A percentile compares a stretch with the other conserved stretches of the same genome.
phyloP scores from a whole-genome alignment of 2,113 vertebrate species.

The Vulpes vulpes region DNA sequence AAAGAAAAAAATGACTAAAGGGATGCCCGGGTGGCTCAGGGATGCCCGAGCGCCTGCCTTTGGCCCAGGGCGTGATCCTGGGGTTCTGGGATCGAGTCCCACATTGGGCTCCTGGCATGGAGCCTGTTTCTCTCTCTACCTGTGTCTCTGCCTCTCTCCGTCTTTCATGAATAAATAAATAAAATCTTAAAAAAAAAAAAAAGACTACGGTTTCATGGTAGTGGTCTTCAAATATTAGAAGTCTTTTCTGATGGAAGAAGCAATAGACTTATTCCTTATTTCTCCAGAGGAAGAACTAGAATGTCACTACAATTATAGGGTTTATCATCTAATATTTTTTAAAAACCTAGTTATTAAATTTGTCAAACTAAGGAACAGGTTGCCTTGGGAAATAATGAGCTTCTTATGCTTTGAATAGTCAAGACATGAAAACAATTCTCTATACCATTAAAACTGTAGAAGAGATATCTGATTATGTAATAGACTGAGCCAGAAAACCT shows the following conservation, averaged over 20 bases:
- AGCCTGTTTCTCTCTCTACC: too few species aligned
- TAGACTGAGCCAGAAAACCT: neutral
- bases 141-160: too few species aligned
- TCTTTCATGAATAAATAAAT: too few species aligned
- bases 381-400: neutral
- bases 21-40: too few species aligned
- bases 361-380: neutral
- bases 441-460: neutral
- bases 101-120: too few species aligned
- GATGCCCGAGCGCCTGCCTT: too few species aligned
- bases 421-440: neutral
- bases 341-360: neutral
- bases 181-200: neutral
- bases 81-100: too few species aligned
- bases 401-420: neutral
- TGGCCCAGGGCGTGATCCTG: too few species aligned
- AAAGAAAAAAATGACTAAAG: neutral
- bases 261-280: neutral
- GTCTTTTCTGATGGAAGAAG: neutral
- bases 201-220: neutral
- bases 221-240: constrained; percentile 1
- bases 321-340: neutral
- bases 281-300: neutral
- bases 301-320: neutral
- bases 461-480: neutral